These are phyloP conservation scores for Mesochorus sp. DNA, from an alignment of 2,888 invertebrate species.

Conservation along the genomic window DNA sequence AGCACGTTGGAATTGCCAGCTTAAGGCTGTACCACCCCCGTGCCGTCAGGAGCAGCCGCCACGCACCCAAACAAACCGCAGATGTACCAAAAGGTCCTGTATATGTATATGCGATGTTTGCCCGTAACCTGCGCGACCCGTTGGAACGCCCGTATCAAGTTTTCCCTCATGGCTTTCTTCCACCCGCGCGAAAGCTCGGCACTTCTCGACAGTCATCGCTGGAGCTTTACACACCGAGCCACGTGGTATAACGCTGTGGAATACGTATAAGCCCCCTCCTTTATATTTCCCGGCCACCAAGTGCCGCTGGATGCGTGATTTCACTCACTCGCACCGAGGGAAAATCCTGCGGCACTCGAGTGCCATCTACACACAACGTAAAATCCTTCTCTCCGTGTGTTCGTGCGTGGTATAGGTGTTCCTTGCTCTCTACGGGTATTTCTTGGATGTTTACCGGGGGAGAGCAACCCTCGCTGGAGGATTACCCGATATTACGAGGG, in stretches of 20 bases:
- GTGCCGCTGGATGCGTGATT: conserved; percentile 9
- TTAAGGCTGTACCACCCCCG: conserved; percentile 72
- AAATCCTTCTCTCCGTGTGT: no score
- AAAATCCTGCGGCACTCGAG: conserved; percentile 11
- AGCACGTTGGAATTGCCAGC: conserved; percentile 75
- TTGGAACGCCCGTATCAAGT: conserved; percentile 76
- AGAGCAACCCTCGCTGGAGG: conserved; percentile 65
- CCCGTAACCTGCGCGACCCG: conserved; percentile 66
- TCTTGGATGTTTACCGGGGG: conserved; percentile 52
- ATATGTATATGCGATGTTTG: conserved; percentile 9
- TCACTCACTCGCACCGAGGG: conserved; percentile 23
- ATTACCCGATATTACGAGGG: conserved; percentile 78
- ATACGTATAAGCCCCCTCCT: conserved; percentile 25
- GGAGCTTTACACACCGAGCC: conserved; percentile 30
- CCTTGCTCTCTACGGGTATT: conserved; percentile 57
- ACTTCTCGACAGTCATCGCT: conserved; percentile 24
- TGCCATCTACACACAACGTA: neutral
- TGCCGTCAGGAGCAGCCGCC: conserved; percentile 23
- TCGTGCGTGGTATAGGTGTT: no score
- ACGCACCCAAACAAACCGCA: neutral
- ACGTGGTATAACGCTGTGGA: conserved; percentile 21
- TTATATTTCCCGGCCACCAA: conserved; percentile 12
- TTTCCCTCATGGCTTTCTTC: conserved; percentile 56
- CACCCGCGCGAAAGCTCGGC: conserved; percentile 13
- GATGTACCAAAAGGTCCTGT: neutral